These are phyloP conservation scores for Vimba vimba DNA, from an alignment of 2,113 vertebrate species.

Conservation along the genomic window DNA sequence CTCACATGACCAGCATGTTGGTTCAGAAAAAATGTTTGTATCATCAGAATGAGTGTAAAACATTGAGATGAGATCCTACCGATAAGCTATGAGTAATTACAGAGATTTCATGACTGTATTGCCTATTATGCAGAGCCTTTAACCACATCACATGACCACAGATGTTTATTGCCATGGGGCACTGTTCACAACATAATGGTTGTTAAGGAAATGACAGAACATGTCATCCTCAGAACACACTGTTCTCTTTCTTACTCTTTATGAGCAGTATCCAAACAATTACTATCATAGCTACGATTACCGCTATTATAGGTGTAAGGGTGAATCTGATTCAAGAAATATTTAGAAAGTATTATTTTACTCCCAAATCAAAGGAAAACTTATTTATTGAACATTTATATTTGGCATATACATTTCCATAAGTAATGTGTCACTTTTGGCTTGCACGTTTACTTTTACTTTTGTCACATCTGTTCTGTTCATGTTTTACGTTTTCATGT, in stretches of 20 bases:
- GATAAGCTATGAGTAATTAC: not conserved
- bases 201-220: not conserved
- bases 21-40: not conserved
- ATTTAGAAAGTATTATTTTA: not conserved
- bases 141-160: not conserved
- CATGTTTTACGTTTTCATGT: too few species aligned
- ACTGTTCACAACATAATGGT: slow-evolving; percentile 1
- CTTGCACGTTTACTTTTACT: not conserved
- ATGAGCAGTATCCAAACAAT: not conserved
- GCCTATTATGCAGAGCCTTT: not conserved
- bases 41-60: not conserved
- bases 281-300: not conserved
- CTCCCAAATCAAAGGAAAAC: not conserved
- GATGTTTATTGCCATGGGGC: not conserved
- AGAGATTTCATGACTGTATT: not conserved
- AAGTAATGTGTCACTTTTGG: not conserved
- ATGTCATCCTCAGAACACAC: not conserved
- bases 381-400: not conserved
- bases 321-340: not conserved
- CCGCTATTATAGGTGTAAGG: not conserved
- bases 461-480: too few species aligned
- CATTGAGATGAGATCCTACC: not conserved
- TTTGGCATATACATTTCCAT: not conserved
- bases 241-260: not conserved
- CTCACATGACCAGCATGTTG: not conserved